These are phyloP conservation scores for Etheostoma cragini DNA, from an alignment of 2,113 vertebrate species.

Conservation along the genomic window DNA sequence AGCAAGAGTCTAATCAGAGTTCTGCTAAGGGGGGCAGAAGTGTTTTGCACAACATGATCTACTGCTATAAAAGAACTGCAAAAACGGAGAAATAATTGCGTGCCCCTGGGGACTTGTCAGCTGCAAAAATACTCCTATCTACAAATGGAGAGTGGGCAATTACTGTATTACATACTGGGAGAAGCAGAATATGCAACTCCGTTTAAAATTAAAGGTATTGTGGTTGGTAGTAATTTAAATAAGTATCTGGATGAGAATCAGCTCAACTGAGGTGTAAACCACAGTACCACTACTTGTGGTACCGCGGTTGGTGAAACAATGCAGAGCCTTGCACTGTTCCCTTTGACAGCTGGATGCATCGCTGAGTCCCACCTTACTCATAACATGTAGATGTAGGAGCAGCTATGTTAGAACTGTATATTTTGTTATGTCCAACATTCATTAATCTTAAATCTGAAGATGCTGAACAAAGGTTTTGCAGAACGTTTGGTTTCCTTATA, in stretches of 20 bases:
- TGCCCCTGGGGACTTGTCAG: slow-evolving; percentile 69
- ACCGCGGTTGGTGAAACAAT: background rate
- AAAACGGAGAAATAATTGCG: slow-evolving; percentile 74
- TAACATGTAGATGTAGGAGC: background rate
- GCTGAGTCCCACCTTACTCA: background rate
- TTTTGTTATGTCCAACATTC: background rate
- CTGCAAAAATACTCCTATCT: slow-evolving; percentile 62
- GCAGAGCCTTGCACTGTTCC: background rate
- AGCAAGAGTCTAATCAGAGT: slow-evolving; percentile 55
- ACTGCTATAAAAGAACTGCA: slow-evolving; percentile 58
- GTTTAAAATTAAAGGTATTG: slow-evolving; percentile 65
- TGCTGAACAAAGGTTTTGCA: background rate
- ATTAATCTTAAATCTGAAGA: background rate
- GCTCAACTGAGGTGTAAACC: slow-evolving; percentile 5
- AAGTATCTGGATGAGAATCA: slow-evolving; percentile 40
- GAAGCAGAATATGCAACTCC: slow-evolving; percentile 41
- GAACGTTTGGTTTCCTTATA: background rate
- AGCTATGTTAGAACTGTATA: background rate
- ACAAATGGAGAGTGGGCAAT: slow-evolving; percentile 65
- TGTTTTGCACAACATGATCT: slow-evolving; percentile 65
- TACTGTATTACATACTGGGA: slow-evolving; percentile 59
- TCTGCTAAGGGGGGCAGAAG: slow-evolving; percentile 26
- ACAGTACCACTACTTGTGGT: background rate
- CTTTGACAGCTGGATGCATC: background rate
- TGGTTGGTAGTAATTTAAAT: slow-evolving; percentile 28